Evolutionary conservation across 1,140 invertebrate genomes (phyloP), one percentile per base, ranked within the genome.

Genomic region (Lepidurus packardi): DNA sequence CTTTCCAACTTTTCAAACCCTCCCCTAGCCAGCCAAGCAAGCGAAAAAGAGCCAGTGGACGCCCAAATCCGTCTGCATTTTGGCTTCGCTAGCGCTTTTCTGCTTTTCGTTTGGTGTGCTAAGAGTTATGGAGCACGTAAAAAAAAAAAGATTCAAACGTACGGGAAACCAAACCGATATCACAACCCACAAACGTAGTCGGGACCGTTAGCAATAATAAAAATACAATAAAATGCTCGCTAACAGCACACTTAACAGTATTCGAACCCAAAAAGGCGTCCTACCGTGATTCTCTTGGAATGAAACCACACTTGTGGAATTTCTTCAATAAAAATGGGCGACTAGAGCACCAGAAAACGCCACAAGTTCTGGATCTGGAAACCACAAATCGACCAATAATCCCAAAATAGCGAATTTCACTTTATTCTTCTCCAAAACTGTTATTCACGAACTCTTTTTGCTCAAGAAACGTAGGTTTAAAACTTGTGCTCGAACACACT

Each of bases 261-360:
- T 3, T 4, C 3, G 0, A 34, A 34, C 34, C 34, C 2, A 65
- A 47, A 65, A 65, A 7, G 53, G 21, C 21, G 16, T n/a, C 53
- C 53, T 65, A 65, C 53, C 53, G 53, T 65, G 34, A 34, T 34
- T 34, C 34, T 34, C 34, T 34, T 34, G 16, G 53, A 1, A 13
- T n/a, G 53, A 9, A 13, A 21, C 53, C 53, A 65, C 53, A 65
- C 53, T 65, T 65, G 53, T 65, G 53, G 53, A 65, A 65, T 65
- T 65, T 65, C 53, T 3, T 16, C 13, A 9, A 65, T n/a, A 47
- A 47, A 47, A 47, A 65, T 34, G 34, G 34, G 34, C 34, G 34
- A 34, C 34, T 34, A 34, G 34, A 65, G 13, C 53, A 65, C 16
- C 9, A 16, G 16, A 21, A 21, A 65, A 21, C 53, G 21, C 53